A percentile compares a stretch with the other conserved stretches of the same genome.
Conservation (phyloP, 2,113 vertebrate genomes). For the Lagenorhynchus albirostris region DNA sequence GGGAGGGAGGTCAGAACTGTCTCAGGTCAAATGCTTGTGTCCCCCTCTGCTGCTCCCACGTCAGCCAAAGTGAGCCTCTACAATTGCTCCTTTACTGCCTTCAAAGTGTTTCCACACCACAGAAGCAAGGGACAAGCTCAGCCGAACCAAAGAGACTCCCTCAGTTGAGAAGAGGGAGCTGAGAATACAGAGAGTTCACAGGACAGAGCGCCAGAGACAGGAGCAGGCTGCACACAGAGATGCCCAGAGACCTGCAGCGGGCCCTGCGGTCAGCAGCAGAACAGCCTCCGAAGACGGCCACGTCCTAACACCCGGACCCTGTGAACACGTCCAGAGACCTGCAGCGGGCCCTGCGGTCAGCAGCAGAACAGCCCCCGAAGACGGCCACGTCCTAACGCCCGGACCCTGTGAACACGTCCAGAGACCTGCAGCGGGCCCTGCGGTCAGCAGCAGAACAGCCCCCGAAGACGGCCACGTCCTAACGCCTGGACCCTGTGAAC, state of each 20-base stretch:
- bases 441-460: neutral
- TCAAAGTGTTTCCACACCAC: neutral
- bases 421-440: neutral
- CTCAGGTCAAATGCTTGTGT: too few relatives aligned
- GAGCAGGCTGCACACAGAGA: neutral
- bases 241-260: neutral
- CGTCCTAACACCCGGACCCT: neutral
- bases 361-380: too few relatives aligned
- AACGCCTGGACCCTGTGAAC: neutral
- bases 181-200: neutral
- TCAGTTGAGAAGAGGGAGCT: neutral
- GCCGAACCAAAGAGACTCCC: neutral
- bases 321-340: neutral
- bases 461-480: neutral
- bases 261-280: neutral
- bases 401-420: too few relatives aligned
- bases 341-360: too few relatives aligned
- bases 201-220: neutral
- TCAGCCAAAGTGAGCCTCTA: neutral
- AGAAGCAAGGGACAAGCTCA: neutral
- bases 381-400: too few relatives aligned
- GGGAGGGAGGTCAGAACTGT: too few relatives aligned
- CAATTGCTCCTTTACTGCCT: neutral
- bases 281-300: neutral
- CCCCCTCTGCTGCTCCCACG: too few relatives aligned